Percentiles rank a stretch among this genome's conserved stretches.
Conservation (phyloP, 2,797 vertebrate genomes). For the Rhinophrynus dorsalis region DNA sequence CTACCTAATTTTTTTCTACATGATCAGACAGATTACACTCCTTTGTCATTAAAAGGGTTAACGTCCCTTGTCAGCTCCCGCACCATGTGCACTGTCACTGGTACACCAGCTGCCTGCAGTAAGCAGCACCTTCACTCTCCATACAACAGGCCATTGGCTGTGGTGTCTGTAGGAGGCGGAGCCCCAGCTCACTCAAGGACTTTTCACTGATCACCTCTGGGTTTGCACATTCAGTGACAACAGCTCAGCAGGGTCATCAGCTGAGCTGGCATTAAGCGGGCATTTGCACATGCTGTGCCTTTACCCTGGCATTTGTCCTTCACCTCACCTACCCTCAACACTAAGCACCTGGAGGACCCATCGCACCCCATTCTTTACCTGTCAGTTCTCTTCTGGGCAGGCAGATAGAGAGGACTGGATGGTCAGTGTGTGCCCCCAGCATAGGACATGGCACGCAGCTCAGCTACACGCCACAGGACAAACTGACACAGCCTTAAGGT, state of each 20-base stretch:
- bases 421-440: not conserved
- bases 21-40: no score
- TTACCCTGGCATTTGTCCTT: not conserved
- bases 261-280: constrained; percentile 32
- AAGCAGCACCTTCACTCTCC: not conserved
- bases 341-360: constrained; percentile 9
- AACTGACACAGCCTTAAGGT: constrained; percentile 28
- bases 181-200: constrained; percentile 28
- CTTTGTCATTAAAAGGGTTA: no score
- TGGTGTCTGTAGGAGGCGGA: not conserved
- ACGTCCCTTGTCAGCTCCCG: not conserved
- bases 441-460: not conserved
- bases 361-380: not conserved
- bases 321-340: not conserved
- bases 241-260: constrained; percentile 35
- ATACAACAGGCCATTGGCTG: constrained; percentile 18
- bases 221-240: constrained; percentile 35
- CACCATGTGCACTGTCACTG: not conserved
- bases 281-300: not conserved
- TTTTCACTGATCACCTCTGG: constrained; percentile 34
- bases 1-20: no score
- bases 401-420: not conserved
- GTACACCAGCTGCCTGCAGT: not conserved
- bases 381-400: not conserved
- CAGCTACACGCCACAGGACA: not conserved